phyloP scores from a whole-genome alignment of 2,797 vertebrate species.

The Acipenser oxyrinchus region DNA sequence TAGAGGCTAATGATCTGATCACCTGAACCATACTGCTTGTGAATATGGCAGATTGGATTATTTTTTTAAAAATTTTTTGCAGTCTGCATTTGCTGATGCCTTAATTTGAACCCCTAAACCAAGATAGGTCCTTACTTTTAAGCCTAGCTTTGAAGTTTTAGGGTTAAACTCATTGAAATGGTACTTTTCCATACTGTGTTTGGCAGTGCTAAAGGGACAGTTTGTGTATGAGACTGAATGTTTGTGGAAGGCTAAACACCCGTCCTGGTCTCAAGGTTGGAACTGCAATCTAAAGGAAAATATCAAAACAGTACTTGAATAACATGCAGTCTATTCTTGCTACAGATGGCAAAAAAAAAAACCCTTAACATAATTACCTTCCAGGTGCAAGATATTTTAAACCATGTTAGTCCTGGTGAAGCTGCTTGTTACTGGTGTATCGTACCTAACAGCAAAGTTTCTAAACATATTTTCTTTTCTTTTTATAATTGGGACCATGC shows the following conservation, averaged over 20 bases:
- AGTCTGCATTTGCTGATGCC: conserved; percentile 67
- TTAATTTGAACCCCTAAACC: conserved; percentile 58
- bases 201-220: conserved; percentile 50
- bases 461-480: no score
- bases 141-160: conserved; percentile 43
- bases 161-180: conserved; percentile 55
- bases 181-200: conserved; percentile 72
- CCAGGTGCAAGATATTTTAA: conserved; percentile 46
- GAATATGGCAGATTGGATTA: conserved; percentile 57
- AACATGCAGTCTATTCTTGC: conserved; percentile 59
- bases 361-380: conserved; percentile 7
- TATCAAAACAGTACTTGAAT: conserved; percentile 70
- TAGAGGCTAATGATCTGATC: conserved; percentile 38
- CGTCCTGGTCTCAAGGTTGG: conserved; percentile 49
- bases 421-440: no score
- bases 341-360: conserved; percentile 39
- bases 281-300: conserved; percentile 51
- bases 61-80: conserved; percentile 32
- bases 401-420: conserved; percentile 23
- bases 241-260: conserved; percentile 48
- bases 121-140: conserved; percentile 49
- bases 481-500: no score
- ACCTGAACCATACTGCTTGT: conserved; percentile 47
- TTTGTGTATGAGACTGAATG: conserved; percentile 49
- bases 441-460: no score